phyloP scores from a whole-genome alignment of 2,888 invertebrate genomes.

The Megamerina dolium region DNA sequence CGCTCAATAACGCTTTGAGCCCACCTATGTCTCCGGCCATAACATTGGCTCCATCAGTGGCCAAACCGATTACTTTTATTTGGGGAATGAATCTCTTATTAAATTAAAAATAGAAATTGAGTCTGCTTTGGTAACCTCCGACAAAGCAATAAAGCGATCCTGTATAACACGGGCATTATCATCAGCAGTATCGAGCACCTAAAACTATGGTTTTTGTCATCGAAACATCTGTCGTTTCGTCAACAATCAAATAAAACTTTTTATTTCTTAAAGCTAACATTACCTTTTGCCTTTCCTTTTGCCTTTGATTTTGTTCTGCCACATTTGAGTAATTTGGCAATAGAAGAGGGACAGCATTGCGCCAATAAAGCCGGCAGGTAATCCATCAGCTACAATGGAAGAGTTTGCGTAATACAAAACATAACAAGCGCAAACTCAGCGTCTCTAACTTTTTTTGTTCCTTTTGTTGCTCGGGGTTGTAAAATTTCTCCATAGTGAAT shows the following conservation, averaged over 20 bases:
- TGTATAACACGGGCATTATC: background rate
- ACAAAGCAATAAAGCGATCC: conserved; percentile 2
- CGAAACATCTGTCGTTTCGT: too few relatives aligned
- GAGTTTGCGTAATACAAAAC: too few relatives aligned
- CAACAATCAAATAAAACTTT: too few relatives aligned
- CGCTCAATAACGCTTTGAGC: conserved; percentile 1
- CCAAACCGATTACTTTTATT: conserved; percentile 6
- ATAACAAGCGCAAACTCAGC: too few relatives aligned
- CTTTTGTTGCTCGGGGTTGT: too few relatives aligned
- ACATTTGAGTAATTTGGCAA: too few relatives aligned
- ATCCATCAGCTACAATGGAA: conserved; percentile 10
- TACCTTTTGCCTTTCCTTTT: conserved; percentile 8
- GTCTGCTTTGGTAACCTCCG: too few relatives aligned
- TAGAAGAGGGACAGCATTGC: conserved; percentile 11
- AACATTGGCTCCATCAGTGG: conserved; percentile 4
- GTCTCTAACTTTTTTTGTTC: too few relatives aligned
- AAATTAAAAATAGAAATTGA: conserved; percentile 2
- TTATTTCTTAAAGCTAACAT: too few relatives aligned
- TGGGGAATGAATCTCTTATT: background rate
- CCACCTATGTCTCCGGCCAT: conserved; percentile 2
- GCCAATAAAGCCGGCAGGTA: conserved; percentile 6
- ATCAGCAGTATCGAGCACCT: conserved; percentile 4
- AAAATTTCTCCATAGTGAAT: too few relatives aligned
- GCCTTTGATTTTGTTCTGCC: background rate
- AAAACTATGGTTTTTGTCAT: conserved; percentile 4